Evolutionary conservation across 2,113 vertebrate genomes (phyloP).

Genomic region (Charina bottae): DNA sequence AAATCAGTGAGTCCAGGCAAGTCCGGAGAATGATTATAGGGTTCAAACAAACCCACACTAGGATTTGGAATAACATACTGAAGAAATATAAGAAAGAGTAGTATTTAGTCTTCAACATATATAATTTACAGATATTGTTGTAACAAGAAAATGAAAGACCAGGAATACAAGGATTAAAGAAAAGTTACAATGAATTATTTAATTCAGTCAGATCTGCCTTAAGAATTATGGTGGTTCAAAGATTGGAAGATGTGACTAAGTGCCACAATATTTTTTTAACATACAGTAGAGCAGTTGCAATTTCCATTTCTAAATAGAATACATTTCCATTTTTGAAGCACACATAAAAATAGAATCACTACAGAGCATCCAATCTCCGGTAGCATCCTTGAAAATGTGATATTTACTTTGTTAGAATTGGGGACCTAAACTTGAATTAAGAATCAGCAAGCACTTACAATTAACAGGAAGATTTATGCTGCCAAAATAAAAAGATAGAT

Average conservation of each 20-base stretch:
- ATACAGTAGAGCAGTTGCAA: background rate
- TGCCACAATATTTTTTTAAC: conserved; percentile 50
- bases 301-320: background rate
- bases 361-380: background rate
- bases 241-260: background rate
- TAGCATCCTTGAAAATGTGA: background rate
- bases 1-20: conserved; percentile 45
- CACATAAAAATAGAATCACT: background rate
- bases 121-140: fast-evolving
- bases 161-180: background rate
- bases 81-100: background rate
- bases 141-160: background rate
- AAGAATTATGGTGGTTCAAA: fast-evolving
- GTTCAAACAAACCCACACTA: background rate
- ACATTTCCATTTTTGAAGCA: background rate
- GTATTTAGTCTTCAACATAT: background rate
- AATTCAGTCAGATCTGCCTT: background rate
- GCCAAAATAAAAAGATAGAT: background rate
- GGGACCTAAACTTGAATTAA: background rate
- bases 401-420: background rate
- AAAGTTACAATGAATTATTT: background rate
- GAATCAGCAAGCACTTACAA: background rate
- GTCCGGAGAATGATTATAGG: conserved; percentile 11
- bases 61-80: fast-evolving
- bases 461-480: background rate